phyloP scores from a whole-genome alignment of 2,888 invertebrate species.

The Zonitis immaculata region DNA sequence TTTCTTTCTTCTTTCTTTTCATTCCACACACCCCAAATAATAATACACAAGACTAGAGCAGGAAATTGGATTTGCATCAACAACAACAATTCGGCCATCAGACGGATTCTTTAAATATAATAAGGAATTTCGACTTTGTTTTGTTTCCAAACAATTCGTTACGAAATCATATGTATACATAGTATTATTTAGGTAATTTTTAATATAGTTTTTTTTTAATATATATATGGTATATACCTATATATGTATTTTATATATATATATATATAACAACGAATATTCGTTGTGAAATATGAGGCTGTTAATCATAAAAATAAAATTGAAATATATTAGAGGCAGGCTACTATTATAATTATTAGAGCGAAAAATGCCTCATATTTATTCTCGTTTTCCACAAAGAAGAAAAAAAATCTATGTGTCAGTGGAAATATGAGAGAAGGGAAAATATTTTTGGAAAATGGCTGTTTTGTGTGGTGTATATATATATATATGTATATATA shows the following conservation, averaged over 20 bases:
- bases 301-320: conserved; percentile 41
- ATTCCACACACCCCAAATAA: conserved; percentile 3
- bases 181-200: conserved; percentile 7
- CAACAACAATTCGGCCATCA: too few species aligned
- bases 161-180: conserved; percentile 1
- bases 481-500: neutral
- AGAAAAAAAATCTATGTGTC: conserved; percentile 36
- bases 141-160: too few species aligned
- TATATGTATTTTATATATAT: too few species aligned
- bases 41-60: neutral
- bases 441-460: conserved; percentile 48
- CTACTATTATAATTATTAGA: conserved; percentile 46
- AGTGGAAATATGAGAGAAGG: conserved; percentile 42
- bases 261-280: conserved; percentile 20
- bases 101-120: too few species aligned
- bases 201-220: conserved; percentile 21
- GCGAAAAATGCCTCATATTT: conserved; percentile 46
- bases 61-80: conserved; percentile 19
- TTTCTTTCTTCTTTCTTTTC: too few species aligned
- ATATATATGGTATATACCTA: too few species aligned
- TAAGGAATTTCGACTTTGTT: too few species aligned
- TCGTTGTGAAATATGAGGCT: conserved; percentile 32
- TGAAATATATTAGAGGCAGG: conserved; percentile 45
- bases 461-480: conserved; percentile 28
- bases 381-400: conserved; percentile 40